Conservation (phyloP, 1,140 invertebrate genomes). For the Drosophila erecta region DNA sequence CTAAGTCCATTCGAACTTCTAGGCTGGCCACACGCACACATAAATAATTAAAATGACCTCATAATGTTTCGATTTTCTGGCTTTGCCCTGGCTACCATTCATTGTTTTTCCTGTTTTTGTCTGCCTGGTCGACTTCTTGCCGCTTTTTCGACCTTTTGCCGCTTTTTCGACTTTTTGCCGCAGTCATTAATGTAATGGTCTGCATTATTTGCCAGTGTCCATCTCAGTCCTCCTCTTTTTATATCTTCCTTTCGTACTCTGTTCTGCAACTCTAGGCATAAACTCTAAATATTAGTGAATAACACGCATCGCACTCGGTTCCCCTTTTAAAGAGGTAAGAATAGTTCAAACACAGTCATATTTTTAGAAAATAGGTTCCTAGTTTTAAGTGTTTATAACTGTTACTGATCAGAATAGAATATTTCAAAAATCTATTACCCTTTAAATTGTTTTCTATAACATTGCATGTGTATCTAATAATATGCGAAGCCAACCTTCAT, state of each 20-base stretch:
- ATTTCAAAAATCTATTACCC: too few relatives aligned
- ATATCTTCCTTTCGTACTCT: slow-evolving; percentile 1
- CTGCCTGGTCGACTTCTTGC: slow-evolving; percentile 2
- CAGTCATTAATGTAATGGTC: slow-evolving; percentile 78
- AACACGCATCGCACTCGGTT: slow-evolving; percentile 42
- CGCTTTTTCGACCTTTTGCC: slow-evolving; percentile 37
- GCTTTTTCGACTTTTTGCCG: slow-evolving; percentile 62
- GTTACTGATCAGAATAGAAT: too few relatives aligned
- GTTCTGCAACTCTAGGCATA: slow-evolving; percentile 1
- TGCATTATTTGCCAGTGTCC: slow-evolving; percentile 69
- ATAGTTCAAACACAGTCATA: slow-evolving; percentile 14
- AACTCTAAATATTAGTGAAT: slow-evolving; percentile 33
- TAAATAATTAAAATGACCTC: slow-evolving; percentile 79
- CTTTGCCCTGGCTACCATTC: slow-evolving; percentile 15
- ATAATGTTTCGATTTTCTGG: slow-evolving; percentile 74
- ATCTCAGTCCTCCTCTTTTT: slow-evolving; percentile 17
- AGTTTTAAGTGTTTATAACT: too few relatives aligned
- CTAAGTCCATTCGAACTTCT: slow-evolving; percentile 38
- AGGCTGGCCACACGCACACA: slow-evolving; percentile 53
- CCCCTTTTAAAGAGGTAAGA: slow-evolving; percentile 4
- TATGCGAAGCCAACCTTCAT: too few relatives aligned
- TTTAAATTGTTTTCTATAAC: too few relatives aligned
- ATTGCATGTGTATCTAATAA: too few relatives aligned
- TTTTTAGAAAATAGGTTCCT: too few relatives aligned
- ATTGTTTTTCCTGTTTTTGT: slow-evolving; percentile 26